Evolutionary conservation across 35 echinoderm and acorn worm genomes (phyloP), one percentile per base, ranked within the genome.

Genomic region (Eucidaris tribuloides): DNA sequence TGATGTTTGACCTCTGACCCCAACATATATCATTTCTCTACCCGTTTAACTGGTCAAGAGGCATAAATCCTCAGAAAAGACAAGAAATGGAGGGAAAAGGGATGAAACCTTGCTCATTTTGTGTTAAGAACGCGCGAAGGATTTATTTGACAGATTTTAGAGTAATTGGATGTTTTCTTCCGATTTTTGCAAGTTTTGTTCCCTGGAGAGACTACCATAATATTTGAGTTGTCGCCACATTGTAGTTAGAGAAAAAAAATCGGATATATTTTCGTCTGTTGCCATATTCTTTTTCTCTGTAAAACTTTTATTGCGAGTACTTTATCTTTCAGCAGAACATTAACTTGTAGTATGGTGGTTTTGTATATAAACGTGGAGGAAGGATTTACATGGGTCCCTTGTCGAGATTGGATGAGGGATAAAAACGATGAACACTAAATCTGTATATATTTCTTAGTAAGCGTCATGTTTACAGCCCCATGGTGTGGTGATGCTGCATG

Each of bases 151-250:
- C 4, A 74, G 36, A 25, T 71, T 74, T 14, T 14, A 36, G 17
- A 74, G 37, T 44, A 74, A 74, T 44, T 36, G 68, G 24, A 11
- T 74, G 68, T 74, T 74, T 74, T 74, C 68, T 74, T 74, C 68
- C 68, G 68, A 74, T 74, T 36, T 41, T 13, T 41, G 41, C 35
- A 40, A 40, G 41, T 41, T 74, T 15, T 33, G 1, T 33, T 74
- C 41, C 68, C 68, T 17, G 7, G 41, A 35, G 68, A 40, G 68
- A 44, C 28, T 24, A 5, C n/a, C 28, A 36, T 25, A 74, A 43
- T 74, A 74, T 74, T 74, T 74, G 2, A 18, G 68, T 74, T 74
- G 28, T 44, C 41, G 37, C 68, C 24, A 40, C 22, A 42, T 35
- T 27, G 36, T 74, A 24, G 41, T 63, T 33, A 31, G 60, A 31